phyloP scores from a whole-genome alignment of 2,888 invertebrate genomes.

The Sussaba pulchella region DNA sequence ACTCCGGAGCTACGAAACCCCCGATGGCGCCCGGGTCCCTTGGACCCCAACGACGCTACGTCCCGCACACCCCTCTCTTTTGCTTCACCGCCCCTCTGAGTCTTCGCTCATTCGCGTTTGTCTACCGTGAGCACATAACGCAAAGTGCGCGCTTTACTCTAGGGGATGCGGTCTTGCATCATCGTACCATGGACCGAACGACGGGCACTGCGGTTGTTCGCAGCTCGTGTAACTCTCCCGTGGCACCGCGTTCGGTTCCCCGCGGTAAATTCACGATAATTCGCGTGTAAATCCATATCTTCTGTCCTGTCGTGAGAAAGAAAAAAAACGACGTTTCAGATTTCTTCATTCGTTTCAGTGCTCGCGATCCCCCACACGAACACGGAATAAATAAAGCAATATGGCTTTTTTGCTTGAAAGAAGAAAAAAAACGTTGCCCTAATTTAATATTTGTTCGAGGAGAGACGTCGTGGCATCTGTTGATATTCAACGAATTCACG shows the following conservation, averaged over 20 bases:
- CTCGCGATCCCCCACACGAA: no score
- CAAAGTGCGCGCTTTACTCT: constrained; percentile 26
- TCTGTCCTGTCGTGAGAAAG: no score
- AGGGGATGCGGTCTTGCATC: background rate
- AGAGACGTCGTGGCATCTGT: no score
- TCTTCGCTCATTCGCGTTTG: constrained; percentile 13
- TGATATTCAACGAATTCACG: no score
- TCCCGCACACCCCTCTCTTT: no score
- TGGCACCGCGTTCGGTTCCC: background rate
- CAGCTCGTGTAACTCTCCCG: constrained; percentile 12
- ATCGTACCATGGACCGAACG: background rate
- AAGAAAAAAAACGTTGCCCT: no score
- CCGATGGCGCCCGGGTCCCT: constrained; percentile 10
- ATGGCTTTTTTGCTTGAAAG: no score
- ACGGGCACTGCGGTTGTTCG: background rate
- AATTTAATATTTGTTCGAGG: no score
- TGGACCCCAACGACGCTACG: background rate
- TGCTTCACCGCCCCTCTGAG: no score
- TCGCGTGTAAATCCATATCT: background rate
- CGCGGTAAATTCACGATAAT: background rate
- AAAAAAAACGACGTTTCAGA: no score
- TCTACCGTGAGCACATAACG: constrained; percentile 9
- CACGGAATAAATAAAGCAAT: no score
- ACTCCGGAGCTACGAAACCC: constrained; percentile 4
- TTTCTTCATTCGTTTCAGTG: no score